Evolutionary conservation across 2,888 invertebrate species (phyloP).

Genomic region (Clistopyga incitator): DNA sequence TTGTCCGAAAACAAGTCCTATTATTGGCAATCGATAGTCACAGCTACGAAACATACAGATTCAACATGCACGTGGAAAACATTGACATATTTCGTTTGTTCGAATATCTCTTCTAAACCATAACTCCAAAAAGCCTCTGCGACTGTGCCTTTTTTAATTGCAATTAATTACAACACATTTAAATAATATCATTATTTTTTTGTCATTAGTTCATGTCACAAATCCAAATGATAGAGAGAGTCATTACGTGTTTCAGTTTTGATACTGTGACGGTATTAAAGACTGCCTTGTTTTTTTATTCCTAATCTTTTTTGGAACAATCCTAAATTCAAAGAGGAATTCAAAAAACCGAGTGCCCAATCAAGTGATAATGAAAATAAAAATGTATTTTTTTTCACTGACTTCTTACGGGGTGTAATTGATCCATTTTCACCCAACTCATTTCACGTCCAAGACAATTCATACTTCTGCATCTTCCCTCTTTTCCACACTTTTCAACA

Average conservation of each 20-base stretch:
- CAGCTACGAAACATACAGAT: no score
- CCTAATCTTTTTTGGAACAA: conserved; percentile 31
- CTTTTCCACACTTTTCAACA: neutral
- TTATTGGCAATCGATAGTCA: no score
- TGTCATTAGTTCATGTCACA: neutral
- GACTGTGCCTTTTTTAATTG: no score
- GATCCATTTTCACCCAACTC: neutral
- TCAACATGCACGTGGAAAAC: no score
- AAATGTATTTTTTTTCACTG: no score
- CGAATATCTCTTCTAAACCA: no score
- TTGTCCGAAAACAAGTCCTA: no score
- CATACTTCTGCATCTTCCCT: neutral
- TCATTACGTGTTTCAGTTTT: neutral
- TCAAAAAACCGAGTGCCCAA: conserved; percentile 16
- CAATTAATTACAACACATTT: no score
- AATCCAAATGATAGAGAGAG: neutral
- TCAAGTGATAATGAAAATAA: neutral
- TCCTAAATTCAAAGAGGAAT: conserved; percentile 57
- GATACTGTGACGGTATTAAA: neutral
- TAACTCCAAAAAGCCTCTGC: no score
- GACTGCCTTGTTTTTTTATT: conserved; percentile 1
- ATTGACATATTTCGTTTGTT: no score
- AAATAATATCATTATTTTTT: no score
- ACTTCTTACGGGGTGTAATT: no score
- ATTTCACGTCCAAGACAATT: neutral